Evolutionary conservation across 2,888 invertebrate genomes (phyloP).

Genomic region (Chrysodeixis includens): DNA sequence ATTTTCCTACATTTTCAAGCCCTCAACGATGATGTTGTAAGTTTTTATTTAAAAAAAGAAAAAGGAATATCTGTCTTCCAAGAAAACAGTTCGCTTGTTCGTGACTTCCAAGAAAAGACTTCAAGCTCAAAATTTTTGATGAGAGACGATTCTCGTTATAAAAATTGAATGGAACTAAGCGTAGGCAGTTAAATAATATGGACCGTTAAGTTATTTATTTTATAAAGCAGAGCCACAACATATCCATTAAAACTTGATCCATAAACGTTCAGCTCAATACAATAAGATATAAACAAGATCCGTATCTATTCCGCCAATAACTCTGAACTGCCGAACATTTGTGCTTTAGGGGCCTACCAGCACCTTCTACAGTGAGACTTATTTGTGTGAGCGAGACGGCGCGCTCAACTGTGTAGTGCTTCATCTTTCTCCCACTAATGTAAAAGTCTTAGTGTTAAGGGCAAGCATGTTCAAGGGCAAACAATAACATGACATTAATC

Average conservation of each 20-base stretch:
- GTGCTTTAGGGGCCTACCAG: background rate
- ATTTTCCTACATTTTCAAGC: too few species aligned
- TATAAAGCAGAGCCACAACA: background rate
- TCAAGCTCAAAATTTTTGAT: too few species aligned
- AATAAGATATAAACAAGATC: slow-evolving; percentile 6
- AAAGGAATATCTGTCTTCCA: too few species aligned
- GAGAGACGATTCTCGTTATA: background rate
- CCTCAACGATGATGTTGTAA: too few species aligned
- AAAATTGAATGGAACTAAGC: background rate
- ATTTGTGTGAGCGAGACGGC: too few species aligned
- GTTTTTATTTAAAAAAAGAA: too few species aligned
- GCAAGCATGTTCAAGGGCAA: background rate
- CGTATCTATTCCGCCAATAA: slow-evolving; percentile 1
- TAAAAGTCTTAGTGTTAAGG: background rate
- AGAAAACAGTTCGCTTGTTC: too few species aligned
- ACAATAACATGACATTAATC: background rate
- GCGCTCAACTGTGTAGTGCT: too few species aligned
- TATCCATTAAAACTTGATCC: slow-evolving; percentile 6
- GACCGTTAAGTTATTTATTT: background rate
- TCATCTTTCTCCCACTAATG: too few species aligned
- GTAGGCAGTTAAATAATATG: background rate
- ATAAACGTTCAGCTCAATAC: slow-evolving; percentile 2
- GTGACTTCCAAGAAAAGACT: too few species aligned
- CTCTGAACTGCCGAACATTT: background rate
- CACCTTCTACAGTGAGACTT: too few species aligned